phyloP scores from a whole-genome alignment of 2,888 invertebrate species.

The Aleiodes testaceus region DNA sequence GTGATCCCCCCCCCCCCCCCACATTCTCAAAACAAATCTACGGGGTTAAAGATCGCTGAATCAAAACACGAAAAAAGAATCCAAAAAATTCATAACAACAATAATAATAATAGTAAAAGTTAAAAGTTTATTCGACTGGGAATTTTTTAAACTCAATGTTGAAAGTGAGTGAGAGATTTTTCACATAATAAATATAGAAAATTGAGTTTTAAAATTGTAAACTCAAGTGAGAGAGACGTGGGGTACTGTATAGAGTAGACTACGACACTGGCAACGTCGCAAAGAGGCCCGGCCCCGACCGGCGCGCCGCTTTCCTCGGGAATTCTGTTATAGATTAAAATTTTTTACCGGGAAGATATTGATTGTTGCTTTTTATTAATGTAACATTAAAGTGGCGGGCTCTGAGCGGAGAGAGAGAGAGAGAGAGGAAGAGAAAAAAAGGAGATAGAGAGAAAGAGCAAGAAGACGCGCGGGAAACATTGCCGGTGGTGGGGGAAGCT shows the following conservation, averaged over 20 bases:
- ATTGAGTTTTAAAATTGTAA: slow-evolving; percentile 20
- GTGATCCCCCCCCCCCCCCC: slow-evolving; percentile 1
- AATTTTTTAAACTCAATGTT: too few species aligned
- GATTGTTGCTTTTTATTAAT: slow-evolving; percentile 73
- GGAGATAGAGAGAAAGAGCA: slow-evolving; percentile 33
- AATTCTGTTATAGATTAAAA: slow-evolving; percentile 71
- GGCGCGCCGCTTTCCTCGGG: slow-evolving; percentile 59
- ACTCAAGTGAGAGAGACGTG: slow-evolving; percentile 5
- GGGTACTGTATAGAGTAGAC: slow-evolving; percentile 8
- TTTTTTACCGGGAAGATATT: slow-evolving; percentile 72
- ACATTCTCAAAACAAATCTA: slow-evolving; percentile 11
- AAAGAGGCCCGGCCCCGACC: slow-evolving; percentile 39
- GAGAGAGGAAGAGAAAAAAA: slow-evolving; percentile 34
- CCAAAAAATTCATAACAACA: too few species aligned
- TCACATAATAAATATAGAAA: background rate
- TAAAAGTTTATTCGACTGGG: too few species aligned
- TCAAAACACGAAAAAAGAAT: too few species aligned
- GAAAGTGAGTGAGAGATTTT: background rate
- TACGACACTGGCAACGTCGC: slow-evolving; percentile 43
- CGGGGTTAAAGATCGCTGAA: too few species aligned
- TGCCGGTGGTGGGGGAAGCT: slow-evolving; percentile 30
- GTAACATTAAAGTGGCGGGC: slow-evolving; percentile 71
- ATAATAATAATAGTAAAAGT: too few species aligned
- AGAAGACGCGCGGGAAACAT: slow-evolving; percentile 48
- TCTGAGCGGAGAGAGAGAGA: slow-evolving; percentile 36